Conservation (phyloP, 37 sponge, comb jelly and placozoan species). For the Bolinopsis microptera region DNA sequence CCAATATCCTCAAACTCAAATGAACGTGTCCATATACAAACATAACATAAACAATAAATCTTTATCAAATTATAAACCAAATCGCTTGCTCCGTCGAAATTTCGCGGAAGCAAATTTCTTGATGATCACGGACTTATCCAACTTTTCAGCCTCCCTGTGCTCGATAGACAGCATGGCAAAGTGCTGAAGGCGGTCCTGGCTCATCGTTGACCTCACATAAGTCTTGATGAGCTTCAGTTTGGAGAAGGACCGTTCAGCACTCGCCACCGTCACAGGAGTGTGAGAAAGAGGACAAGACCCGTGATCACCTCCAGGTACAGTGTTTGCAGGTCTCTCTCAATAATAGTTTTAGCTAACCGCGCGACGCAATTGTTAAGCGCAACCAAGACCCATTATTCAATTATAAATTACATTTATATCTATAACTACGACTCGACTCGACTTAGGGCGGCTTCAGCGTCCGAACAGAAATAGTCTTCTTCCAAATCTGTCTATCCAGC, state of each 20-base stretch:
- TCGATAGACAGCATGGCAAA: background rate
- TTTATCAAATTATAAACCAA: too few species aligned
- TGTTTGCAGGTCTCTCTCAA: background rate
- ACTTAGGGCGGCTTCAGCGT: too few species aligned
- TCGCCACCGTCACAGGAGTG: background rate
- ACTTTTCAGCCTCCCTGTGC: background rate
- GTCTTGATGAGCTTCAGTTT: background rate
- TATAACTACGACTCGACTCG: too few species aligned
- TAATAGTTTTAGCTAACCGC: background rate
- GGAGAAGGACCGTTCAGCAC: background rate
- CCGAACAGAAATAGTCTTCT: too few species aligned
- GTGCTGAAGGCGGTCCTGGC: background rate
- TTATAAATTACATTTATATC: too few species aligned
- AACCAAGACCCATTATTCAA: too few species aligned
- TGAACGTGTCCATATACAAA: too few species aligned
- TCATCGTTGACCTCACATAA: background rate
- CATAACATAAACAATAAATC: too few species aligned
- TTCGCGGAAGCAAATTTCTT: background rate
- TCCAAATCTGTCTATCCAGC: too few species aligned
- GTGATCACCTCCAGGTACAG: background rate
- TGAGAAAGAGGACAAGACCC: background rate
- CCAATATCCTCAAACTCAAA: too few species aligned
- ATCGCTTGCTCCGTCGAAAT: background rate
- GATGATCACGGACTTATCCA: background rate
- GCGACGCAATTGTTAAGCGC: too few species aligned